phyloP scores from a whole-genome alignment of 92 coral and sea anemone genomes.

The Epizoanthus stellaris region DNA sequence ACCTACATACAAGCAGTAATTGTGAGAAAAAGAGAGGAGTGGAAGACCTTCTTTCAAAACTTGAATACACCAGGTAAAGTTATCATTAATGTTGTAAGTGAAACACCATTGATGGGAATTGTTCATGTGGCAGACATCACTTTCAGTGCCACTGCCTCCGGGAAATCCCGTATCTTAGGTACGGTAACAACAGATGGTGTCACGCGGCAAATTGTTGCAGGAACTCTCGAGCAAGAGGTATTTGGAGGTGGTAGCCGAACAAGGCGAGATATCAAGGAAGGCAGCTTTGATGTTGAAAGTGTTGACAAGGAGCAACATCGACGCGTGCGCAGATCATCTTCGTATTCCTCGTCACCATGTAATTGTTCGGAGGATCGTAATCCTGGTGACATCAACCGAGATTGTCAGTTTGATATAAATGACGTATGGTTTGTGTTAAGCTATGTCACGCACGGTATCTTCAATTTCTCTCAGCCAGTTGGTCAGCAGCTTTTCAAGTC shows the following conservation, averaged over 20 bases:
- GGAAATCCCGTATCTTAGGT: slow-evolving; percentile 44
- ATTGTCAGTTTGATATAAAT: slow-evolving; percentile 57
- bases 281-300: neutral
- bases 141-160: slow-evolving; percentile 48
- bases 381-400: slow-evolving; percentile 67
- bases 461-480: slow-evolving; percentile 39
- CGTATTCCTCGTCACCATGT: slow-evolving; percentile 44
- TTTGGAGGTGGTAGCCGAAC: slow-evolving; percentile 34
- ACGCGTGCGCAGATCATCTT: slow-evolving; percentile 59
- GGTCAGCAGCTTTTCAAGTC: slow-evolving; percentile 40
- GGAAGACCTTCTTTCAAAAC: slow-evolving; percentile 44
- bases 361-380: slow-evolving; percentile 23
- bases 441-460: slow-evolving; percentile 35
- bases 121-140: slow-evolving; percentile 44
- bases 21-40: slow-evolving; percentile 30
- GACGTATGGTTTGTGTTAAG: slow-evolving; percentile 60
- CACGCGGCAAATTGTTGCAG: slow-evolving; percentile 43
- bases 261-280: slow-evolving; percentile 34
- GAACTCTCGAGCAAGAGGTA: slow-evolving; percentile 44
- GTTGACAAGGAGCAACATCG: slow-evolving; percentile 8
- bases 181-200: slow-evolving; percentile 37
- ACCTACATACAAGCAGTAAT: slow-evolving; percentile 19
- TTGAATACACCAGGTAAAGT: slow-evolving; percentile 46
- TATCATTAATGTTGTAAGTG: slow-evolving; percentile 41
- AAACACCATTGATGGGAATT: slow-evolving; percentile 38